Evolutionary conservation across 2,888 invertebrate genomes (phyloP).

Genomic region (Antheraea assamensis): DNA sequence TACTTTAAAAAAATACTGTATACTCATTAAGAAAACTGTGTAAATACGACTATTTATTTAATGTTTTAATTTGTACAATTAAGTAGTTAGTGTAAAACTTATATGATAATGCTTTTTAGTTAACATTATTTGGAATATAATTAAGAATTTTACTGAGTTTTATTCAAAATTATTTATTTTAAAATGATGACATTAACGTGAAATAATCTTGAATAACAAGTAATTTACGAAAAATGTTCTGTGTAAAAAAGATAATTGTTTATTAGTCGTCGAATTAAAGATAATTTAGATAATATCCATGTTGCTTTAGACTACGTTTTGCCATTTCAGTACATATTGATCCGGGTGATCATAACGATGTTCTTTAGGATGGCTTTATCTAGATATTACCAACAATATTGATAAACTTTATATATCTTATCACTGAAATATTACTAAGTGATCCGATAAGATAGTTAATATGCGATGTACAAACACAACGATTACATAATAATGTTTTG

Average conservation of each 20-base stretch:
- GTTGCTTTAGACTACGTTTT: neutral
- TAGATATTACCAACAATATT: conserved; percentile 3
- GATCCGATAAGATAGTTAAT: neutral
- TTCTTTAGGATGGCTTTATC: conserved; percentile 2
- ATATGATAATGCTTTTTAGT: neutral
- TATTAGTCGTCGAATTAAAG: neutral
- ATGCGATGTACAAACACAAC: neutral
- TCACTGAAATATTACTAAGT: conserved; percentile 10
- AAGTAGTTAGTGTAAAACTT: neutral
- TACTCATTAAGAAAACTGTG: neutral
- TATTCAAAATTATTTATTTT: neutral
- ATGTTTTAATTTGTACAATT: neutral
- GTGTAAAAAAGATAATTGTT: too few species aligned
- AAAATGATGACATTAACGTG: too few species aligned
- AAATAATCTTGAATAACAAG: neutral
- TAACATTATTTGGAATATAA: neutral
- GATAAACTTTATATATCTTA: conserved; percentile 21
- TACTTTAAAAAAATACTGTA: neutral
- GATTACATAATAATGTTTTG: neutral
- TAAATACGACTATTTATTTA: neutral
- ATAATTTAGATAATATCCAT: neutral
- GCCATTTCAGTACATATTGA: neutral
- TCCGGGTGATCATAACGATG: too few species aligned
- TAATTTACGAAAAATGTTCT: too few species aligned
- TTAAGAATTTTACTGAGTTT: too few species aligned